Evolutionary conservation across 2,113 vertebrate genomes (phyloP).

Genomic region (Lophochroa leadbeateri): DNA sequence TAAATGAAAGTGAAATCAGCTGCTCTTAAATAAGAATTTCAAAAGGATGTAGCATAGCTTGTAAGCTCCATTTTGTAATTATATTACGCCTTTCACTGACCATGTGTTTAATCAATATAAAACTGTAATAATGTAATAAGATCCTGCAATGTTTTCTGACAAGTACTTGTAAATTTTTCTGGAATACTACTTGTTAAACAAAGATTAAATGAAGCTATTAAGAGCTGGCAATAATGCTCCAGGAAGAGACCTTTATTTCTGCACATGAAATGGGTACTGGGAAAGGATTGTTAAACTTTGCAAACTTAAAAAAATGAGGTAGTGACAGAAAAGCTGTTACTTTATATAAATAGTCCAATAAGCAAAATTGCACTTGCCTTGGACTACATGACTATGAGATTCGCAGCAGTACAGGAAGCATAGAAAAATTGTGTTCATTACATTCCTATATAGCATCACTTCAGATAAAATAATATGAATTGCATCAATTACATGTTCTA

Average conservation of each 20-base stretch:
- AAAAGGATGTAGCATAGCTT: neutral
- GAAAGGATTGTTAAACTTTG: neutral
- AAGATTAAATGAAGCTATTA: conserved; percentile 58
- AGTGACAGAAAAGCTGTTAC: neutral
- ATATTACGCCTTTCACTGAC: conserved; percentile 40
- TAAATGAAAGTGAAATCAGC: neutral
- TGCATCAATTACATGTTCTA: neutral
- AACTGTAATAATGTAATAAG: conserved; percentile 17
- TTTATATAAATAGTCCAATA: conserved; percentile 11
- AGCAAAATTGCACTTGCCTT: neutral
- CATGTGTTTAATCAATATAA: conserved; percentile 34
- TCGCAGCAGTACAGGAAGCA: neutral
- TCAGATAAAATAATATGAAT: neutral
- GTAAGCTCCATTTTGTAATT: neutral
- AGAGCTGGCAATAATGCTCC: neutral
- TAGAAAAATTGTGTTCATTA: neutral
- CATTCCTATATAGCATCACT: neutral
- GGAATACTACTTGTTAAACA: conserved; percentile 48
- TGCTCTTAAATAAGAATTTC: neutral
- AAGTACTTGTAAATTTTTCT: conserved; percentile 43
- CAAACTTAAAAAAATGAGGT: neutral
- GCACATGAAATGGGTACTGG: neutral
- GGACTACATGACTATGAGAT: neutral
- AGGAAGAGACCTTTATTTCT: conserved; percentile 41
- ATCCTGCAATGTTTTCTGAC: neutral